These are phyloP conservation scores for Pristionchus fissidentatus DNA, from an alignment of 2,888 invertebrate genomes.

Conservation along the genomic window DNA sequence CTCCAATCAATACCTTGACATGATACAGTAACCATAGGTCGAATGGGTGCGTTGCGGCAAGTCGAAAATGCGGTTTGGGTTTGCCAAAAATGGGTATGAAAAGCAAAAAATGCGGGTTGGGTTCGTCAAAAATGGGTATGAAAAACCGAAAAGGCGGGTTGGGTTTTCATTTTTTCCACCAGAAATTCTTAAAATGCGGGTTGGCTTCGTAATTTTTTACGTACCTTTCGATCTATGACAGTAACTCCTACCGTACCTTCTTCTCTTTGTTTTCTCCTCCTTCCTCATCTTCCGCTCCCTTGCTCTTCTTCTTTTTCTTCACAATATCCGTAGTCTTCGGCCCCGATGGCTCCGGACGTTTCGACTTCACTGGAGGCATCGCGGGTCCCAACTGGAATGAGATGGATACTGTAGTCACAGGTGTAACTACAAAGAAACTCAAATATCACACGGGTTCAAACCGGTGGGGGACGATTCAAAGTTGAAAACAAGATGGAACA, in stretches of 20 bases:
- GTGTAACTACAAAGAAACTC: background rate
- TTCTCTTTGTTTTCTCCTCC: constrained; percentile 6
- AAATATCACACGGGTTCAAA: constrained; percentile 2
- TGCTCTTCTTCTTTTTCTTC: constrained; percentile 33
- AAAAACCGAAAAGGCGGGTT: no score
- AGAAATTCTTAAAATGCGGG: no score
- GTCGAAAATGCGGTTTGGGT: no score
- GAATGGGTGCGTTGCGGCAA: no score
- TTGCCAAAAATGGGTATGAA: no score
- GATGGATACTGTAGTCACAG: background rate
- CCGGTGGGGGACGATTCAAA: background rate
- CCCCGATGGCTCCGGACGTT: background rate
- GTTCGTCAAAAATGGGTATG: no score
- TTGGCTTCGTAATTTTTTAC: no score
- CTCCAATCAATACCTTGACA: background rate
- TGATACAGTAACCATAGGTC: no score
- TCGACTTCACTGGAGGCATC: constrained; percentile 8
- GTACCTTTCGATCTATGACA: background rate
- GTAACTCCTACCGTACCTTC: background rate
- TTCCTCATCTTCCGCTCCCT: background rate
- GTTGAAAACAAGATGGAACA: background rate
- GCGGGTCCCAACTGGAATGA: background rate
- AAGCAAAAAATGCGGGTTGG: no score
- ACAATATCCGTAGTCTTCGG: constrained; percentile 27
- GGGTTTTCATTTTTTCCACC: no score